Evolutionary conservation across 2,797 vertebrate genomes (phyloP).

Genomic region (Microctenopoma lineatum): DNA sequence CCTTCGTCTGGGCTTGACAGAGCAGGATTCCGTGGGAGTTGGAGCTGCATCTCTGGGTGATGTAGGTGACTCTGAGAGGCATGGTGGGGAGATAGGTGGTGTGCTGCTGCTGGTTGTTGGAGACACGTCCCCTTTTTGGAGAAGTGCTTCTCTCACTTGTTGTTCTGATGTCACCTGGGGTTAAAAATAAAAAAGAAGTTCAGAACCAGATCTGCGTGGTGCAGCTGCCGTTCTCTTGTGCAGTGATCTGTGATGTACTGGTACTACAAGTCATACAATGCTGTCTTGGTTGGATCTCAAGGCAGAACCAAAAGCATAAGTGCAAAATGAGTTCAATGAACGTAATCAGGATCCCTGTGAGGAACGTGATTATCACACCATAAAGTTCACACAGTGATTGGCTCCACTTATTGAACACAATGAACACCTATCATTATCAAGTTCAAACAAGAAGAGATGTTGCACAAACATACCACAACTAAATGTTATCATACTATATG

Average conservation of each 20-base stretch:
- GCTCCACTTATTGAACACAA: constrained; percentile 33
- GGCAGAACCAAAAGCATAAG: constrained; percentile 18
- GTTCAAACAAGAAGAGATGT: constrained; percentile 54
- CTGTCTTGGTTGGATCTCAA: constrained; percentile 11
- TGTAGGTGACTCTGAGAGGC: constrained; percentile 48
- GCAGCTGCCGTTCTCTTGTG: constrained; percentile 14
- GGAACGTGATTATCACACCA: constrained; percentile 39
- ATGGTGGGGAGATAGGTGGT: constrained; percentile 55
- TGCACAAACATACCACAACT: constrained; percentile 45
- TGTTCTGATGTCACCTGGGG: constrained; percentile 62
- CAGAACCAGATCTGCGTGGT: constrained; percentile 9
- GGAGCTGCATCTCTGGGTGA: constrained; percentile 42
- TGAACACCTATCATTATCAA: constrained; percentile 39
- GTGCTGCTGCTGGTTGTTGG: constrained; percentile 81
- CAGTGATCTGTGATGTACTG: constrained; percentile 12
- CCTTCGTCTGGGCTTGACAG: constrained; percentile 83
- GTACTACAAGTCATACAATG: constrained; percentile 20
- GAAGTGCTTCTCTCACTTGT: constrained; percentile 41
- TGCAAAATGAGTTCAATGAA: constrained; percentile 18
- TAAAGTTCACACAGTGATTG: constrained; percentile 43
- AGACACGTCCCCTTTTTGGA: constrained; percentile 67
- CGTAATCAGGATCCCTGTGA: constrained; percentile 34
- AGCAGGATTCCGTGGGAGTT: constrained; percentile 64
- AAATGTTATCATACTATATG: constrained; percentile 42
- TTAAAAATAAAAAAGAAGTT: constrained; percentile 10